Base-by-base conservation (phyloP, 2,113 vertebrate species). In the Myrmecophaga tridactyla region DNA sequence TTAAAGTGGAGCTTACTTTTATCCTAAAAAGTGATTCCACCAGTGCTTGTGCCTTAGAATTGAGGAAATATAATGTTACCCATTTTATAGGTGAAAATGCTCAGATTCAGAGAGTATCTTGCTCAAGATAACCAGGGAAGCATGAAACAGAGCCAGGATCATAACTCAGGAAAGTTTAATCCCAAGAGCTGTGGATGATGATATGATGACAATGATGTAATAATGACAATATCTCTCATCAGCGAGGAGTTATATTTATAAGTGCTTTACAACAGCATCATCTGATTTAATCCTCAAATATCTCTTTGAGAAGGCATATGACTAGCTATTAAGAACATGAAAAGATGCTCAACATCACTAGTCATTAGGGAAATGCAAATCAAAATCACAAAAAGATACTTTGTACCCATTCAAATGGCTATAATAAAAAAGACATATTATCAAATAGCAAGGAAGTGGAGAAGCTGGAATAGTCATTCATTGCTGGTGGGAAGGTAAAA, bases 241-340 rank as follows among this genome's bases (percentile, higher is more conserved):
- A 82, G n/a, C 29, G 70, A 82, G 53, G 39, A 82, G 21, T 88
- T 84, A 39, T 27, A 48, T 93, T 96, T 85, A 65, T 91, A 83
- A 62, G 72, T 58, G 39, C 62, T 87, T 86, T 89, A 34, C 7
- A 51, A 43, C 46, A 86, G 76, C 43, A 39, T 60, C 34, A 67
- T 62, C 29, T 63, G 67, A 85, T 65, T 92, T 67, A 83, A 72
- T 53, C 36, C 75, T 89, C 29, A 81, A 81, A 60, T 41, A 36
- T 25, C 23, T 58, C 85, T 73, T 73, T 51, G 65, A 81, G 34
- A 82, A 89, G 83, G 81, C 4, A 75, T 41, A 58, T 60, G 46
- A 76, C 51, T 73, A 21, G 36, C 31, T 93, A 84, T 43, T 48
- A 43, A 67, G 56, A 46, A 84, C 17, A 83, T 25, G 41, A 65